phyloP scores from a whole-genome alignment of 1,140 invertebrate genomes.

The Neuroterus valhalla region DNA sequence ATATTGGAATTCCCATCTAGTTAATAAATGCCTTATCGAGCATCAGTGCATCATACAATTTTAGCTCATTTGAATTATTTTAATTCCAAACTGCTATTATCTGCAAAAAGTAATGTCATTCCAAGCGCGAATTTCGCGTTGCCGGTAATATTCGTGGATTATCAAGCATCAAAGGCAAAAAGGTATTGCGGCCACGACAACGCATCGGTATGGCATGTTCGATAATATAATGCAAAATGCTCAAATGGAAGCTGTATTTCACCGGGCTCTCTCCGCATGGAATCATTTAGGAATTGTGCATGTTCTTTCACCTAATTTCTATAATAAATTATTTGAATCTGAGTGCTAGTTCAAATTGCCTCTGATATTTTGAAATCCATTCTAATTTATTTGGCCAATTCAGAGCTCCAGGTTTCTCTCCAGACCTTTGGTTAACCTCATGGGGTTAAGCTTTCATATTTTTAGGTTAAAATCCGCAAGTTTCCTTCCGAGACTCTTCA shows the following conservation, averaged over 20 bases:
- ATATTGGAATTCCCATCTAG: too few species aligned
- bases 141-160: conserved; percentile 15
- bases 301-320: background rate
- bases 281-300: background rate
- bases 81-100: background rate
- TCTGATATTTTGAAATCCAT: too few species aligned
- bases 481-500: too few species aligned
- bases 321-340: background rate
- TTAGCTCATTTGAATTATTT: background rate
- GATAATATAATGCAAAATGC: conserved; percentile 7
- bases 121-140: background rate
- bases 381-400: too few species aligned
- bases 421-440: too few species aligned
- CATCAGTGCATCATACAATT: background rate
- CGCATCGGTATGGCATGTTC: background rate
- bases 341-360: too few species aligned
- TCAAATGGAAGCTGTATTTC: background rate
- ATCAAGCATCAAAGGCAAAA: conserved; percentile 26
- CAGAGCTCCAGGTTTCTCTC: too few species aligned
- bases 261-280: background rate
- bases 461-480: too few species aligned
- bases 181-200: conserved; percentile 1
- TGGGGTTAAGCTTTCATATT: too few species aligned
- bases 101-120: conserved; percentile 12
- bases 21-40: too few species aligned